These are phyloP conservation scores for Phrixothrix hirtus DNA, from an alignment of 2,888 invertebrate species.

Conservation along the genomic window DNA sequence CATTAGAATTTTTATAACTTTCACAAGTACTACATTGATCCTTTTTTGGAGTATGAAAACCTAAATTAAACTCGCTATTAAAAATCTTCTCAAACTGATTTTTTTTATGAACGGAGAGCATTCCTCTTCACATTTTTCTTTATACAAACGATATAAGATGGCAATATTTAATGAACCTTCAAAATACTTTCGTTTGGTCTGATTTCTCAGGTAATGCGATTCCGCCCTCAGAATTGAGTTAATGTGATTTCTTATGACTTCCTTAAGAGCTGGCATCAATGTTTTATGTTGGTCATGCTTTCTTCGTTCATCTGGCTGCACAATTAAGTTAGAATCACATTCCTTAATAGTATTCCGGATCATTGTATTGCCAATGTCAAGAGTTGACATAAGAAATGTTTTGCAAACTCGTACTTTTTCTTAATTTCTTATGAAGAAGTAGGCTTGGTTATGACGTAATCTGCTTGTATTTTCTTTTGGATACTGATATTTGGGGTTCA, in stretches of 20 bases:
- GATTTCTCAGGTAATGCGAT: too few species aligned
- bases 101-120: background rate
- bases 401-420: background rate
- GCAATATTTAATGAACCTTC: too few species aligned
- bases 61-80: background rate
- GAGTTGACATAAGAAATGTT: background rate
- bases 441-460: background rate
- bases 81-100: too few species aligned
- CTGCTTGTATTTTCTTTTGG: background rate
- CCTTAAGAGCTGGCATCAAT: too few species aligned
- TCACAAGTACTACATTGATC: background rate
- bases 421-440: background rate
- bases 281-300: too few species aligned
- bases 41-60: too few species aligned
- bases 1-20: background rate
- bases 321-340: background rate
- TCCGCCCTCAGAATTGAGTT: too few species aligned
- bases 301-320: too few species aligned
- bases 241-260: too few species aligned
- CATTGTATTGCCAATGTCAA: background rate
- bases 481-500: too few species aligned
- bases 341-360: background rate
- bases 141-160: too few species aligned
- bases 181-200: too few species aligned
- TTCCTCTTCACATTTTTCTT: background rate